These are phyloP conservation scores for Cataglyphis cursor DNA, from an alignment of 2,888 invertebrate species.

Conservation along the genomic window DNA sequence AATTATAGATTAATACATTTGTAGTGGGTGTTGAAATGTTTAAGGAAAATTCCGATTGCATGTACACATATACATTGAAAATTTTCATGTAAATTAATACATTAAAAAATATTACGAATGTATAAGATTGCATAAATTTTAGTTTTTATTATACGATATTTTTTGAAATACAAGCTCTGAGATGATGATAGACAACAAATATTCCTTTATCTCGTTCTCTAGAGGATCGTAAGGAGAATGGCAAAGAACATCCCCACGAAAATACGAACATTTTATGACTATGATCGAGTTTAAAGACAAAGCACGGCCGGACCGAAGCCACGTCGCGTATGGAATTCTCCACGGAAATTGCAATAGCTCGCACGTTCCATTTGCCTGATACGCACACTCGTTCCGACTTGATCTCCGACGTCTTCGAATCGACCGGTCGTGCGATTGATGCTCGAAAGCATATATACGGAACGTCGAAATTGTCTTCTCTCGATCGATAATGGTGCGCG, in stretches of 20 bases:
- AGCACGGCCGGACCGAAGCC: neutral
- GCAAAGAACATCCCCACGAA: neutral
- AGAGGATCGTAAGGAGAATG: constrained; percentile 5
- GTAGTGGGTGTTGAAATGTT: neutral
- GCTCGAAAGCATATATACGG: constrained; percentile 44
- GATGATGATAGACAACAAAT: neutral
- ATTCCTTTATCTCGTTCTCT: neutral
- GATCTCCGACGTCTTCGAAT: constrained; percentile 36
- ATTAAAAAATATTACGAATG: constrained; percentile 10
- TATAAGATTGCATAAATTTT: neutral
- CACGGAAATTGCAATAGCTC: constrained; percentile 54
- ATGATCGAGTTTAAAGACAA: constrained; percentile 31
- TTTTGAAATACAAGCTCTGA: neutral
- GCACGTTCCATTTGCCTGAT: constrained; percentile 60
- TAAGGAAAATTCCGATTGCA: neutral
- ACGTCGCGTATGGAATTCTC: constrained; percentile 43
- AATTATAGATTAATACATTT: constrained; percentile 3
- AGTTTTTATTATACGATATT: neutral
- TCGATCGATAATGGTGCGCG: constrained; percentile 26
- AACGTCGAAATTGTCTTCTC: constrained; percentile 56
- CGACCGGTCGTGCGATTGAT: constrained; percentile 45
- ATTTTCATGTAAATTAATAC: neutral
- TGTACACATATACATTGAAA: neutral
- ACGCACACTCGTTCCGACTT: constrained; percentile 24
- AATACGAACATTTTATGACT: constrained; percentile 17